Evolutionary conservation across 1,140 invertebrate genomes (phyloP).

Genomic region (Drosophila chauvacae): DNA sequence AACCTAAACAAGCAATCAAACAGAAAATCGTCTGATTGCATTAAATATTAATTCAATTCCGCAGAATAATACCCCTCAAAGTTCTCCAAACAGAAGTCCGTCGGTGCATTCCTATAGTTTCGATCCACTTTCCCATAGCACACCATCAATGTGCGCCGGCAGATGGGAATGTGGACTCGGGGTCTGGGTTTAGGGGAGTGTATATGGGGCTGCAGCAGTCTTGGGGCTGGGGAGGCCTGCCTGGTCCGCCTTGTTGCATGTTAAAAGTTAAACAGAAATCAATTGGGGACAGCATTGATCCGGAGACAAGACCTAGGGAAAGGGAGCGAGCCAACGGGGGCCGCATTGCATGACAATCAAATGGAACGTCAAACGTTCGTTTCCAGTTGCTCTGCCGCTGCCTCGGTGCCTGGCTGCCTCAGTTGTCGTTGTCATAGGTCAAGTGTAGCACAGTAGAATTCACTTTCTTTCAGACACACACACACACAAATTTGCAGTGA

Average conservation of each 20-base stretch:
- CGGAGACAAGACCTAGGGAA: conserved; percentile 41
- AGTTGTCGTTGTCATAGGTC: conserved; percentile 75
- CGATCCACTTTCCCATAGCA: conserved; percentile 36
- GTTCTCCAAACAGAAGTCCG: not conserved
- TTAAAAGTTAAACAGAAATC: conserved; percentile 79
- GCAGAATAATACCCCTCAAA: too few species aligned
- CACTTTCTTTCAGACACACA: conserved; percentile 71
- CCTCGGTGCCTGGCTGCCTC: conserved; percentile 17
- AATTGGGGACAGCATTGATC: conserved; percentile 82
- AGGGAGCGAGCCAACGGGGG: conserved; percentile 30
- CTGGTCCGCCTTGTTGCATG: conserved; percentile 62
- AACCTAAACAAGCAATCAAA: not conserved
- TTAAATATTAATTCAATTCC: not conserved
- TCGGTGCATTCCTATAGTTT: conserved; percentile 7
- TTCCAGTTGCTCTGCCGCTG: conserved; percentile 36
- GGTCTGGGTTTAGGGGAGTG: not conserved
- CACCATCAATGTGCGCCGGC: not conserved
- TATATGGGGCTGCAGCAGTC: not conserved
- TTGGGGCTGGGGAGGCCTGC: not conserved
- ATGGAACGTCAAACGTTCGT: conserved; percentile 72
- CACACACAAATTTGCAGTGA: conserved; percentile 71
- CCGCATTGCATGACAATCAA: conserved; percentile 75
- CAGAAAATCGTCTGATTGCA: too few species aligned
- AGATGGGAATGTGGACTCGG: conserved; percentile 1
- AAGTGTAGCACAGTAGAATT: conserved; percentile 83